A percentile compares a stretch with the other conserved stretches of the same genome.
Evolutionary conservation across 2,113 vertebrate species (phyloP).

Genomic region (Osmerus mordax): DNA sequence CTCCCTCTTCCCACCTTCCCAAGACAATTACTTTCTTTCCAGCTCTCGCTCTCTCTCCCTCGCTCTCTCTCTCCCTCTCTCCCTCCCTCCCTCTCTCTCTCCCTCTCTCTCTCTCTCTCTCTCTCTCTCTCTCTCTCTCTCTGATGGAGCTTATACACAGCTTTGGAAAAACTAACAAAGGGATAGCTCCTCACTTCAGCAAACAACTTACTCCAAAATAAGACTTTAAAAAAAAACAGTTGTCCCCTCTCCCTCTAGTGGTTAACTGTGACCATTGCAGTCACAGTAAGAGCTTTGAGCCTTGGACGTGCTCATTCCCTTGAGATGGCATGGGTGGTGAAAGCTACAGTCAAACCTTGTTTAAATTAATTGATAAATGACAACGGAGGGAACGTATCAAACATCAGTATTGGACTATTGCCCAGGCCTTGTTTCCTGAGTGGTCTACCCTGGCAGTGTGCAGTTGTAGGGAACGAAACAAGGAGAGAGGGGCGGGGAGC

Average conservation of each 20-base stretch:
- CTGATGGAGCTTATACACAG: not conserved
- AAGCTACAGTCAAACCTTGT: too few species aligned
- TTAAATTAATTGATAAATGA: too few species aligned
- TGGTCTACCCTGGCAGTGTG: not conserved
- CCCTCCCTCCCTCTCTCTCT: not conserved
- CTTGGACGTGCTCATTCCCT: too few species aligned
- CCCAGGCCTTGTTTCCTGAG: not conserved
- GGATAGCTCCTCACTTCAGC: too few species aligned
- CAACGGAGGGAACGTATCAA: not conserved
- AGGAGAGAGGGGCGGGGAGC: not conserved
- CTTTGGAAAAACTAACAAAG: too few species aligned
- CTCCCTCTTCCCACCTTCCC: not conserved
- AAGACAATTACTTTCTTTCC: not conserved
- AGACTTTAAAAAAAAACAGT: too few species aligned
- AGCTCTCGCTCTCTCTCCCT: not conserved
- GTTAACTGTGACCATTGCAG: not conserved
- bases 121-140: conserved; percentile 6
- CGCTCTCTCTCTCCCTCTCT: not conserved
- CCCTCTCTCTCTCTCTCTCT: not conserved
- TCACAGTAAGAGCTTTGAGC: not conserved
- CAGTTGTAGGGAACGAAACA: not conserved
- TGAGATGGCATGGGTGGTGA: too few species aligned
- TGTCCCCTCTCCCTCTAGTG: not conserved
- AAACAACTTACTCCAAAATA: not conserved
- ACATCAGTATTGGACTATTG: too few species aligned